Conservation (phyloP, 37 sponge, comb jelly and placozoan genomes). For the Mnemiopsis leidyi region DNA sequence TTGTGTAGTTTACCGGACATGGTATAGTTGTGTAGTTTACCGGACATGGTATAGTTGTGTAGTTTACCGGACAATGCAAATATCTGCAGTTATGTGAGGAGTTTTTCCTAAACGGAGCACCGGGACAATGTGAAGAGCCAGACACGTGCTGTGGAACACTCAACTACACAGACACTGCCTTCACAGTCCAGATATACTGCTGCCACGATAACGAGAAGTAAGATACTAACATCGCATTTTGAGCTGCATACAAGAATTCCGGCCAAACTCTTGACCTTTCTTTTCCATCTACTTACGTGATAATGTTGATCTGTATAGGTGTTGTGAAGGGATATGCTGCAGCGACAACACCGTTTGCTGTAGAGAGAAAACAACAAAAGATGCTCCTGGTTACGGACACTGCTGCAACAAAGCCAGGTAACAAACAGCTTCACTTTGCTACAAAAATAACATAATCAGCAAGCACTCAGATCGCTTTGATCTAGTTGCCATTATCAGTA, state of each 20-base stretch:
- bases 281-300: too few species aligned
- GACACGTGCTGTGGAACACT: slow-evolving; percentile 45
- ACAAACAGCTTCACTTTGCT: background rate
- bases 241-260: too few species aligned
- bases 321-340: slow-evolving; percentile 36
- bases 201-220: slow-evolving; percentile 50
- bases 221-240: too few species aligned
- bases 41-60: too few species aligned
- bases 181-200: slow-evolving; percentile 32
- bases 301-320: too few species aligned
- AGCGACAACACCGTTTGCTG: slow-evolving; percentile 17
- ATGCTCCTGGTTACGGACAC: background rate
- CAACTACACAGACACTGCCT: background rate
- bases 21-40: too few species aligned
- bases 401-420: slow-evolving; percentile 47
- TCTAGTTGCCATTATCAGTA: too few species aligned
- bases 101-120: background rate
- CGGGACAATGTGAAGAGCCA: background rate
- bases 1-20: too few species aligned
- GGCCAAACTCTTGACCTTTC: too few species aligned
- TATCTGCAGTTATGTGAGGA: slow-evolving; percentile 54
- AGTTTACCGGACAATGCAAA: too few species aligned
- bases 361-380: background rate
- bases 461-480: too few species aligned
- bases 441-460: too few species aligned